These are phyloP conservation scores for Castor canadensis DNA, from an alignment of 2,113 vertebrate genomes.

Conservation along the genomic window DNA sequence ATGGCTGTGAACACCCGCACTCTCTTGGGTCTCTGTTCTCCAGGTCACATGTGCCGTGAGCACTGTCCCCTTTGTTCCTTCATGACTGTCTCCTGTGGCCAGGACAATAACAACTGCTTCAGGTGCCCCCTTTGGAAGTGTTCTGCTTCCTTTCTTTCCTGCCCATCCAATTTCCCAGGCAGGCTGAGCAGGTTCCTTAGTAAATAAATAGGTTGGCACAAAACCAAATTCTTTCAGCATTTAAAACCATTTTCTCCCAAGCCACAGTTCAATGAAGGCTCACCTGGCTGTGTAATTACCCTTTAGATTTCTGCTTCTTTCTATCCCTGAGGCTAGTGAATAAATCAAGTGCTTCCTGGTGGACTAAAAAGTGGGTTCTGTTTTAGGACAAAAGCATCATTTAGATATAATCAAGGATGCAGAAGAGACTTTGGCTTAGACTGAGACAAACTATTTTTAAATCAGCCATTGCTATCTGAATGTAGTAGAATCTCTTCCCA, in stretches of 20 bases:
- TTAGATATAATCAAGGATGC: constrained; percentile 26
- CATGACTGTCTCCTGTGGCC: background rate
- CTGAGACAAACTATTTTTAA: constrained; percentile 62
- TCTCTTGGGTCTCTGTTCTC: background rate
- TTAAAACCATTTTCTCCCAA: fast-evolving
- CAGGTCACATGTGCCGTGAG: fast-evolving
- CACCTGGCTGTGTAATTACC: background rate
- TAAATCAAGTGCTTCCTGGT: constrained; percentile 1
- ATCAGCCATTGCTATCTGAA: background rate
- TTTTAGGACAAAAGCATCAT: constrained; percentile 62
- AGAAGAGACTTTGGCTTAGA: background rate
- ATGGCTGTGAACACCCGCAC: fast-evolving
- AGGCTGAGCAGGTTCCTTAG: background rate
- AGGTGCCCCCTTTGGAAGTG: fast-evolving
- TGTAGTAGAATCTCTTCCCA: background rate
- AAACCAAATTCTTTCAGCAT: background rate
- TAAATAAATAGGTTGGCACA: background rate
- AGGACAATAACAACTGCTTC: background rate
- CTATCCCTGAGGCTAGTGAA: background rate
- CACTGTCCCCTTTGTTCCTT: background rate
- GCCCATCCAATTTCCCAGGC: background rate
- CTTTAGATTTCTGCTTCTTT: background rate
- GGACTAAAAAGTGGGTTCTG: constrained; percentile 24
- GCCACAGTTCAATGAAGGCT: background rate
- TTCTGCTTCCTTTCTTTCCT: background rate